Base-by-base conservation (phyloP, 1,140 invertebrate species). In the Belonocnema kinseyi region DNA sequence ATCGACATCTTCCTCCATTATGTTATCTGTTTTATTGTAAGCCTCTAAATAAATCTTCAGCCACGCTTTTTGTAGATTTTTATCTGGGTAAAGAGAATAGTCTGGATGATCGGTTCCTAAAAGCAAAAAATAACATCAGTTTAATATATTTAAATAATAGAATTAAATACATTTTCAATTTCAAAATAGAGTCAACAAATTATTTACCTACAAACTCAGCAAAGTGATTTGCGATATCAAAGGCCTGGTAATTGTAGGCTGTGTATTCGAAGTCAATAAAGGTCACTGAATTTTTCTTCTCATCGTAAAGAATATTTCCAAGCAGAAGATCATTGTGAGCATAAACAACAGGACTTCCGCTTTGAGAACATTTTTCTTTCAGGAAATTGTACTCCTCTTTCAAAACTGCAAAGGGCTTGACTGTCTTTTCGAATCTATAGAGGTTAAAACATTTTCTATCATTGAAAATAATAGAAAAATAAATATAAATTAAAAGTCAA, bases 231-330 rank as follows among this genome's bases (percentile, higher is more conserved):
- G 95, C 98, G 89, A 99, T 98, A 92, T 99, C 99, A 91, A 94
- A 99, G 1, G 97, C 96, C 91, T 98, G 97, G 92, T 97, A 98
- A 92, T 99, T 99, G 84, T 95, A 95, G 77, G 94, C 95, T 10
- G 97, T 96, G 92, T 99, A 99, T 90, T 99, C 99, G 91, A 97
- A 99, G 91, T 99, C 99, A 85, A 99, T 99, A 89, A 99, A 99
- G 21, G 94, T 95, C 5, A 99, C 94, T 81, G 92, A 92, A 82
- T 94, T 93, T 85, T 94, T 93, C 77, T 93, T 92, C 86, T 95
- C 89, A 85, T 97, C 94, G 86, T 96, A 96, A 73, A 99, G 94
- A 76, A 99, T 95, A 92, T 99, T 99, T 85, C 95, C 97, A 77
- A 99, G 92, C 80, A 99, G 93, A 75, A 99, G 93, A 93, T 99